These are phyloP conservation scores for Dromaius novaehollandiae DNA, from an alignment of 2,113 vertebrate species.

Conservation along the genomic window DNA sequence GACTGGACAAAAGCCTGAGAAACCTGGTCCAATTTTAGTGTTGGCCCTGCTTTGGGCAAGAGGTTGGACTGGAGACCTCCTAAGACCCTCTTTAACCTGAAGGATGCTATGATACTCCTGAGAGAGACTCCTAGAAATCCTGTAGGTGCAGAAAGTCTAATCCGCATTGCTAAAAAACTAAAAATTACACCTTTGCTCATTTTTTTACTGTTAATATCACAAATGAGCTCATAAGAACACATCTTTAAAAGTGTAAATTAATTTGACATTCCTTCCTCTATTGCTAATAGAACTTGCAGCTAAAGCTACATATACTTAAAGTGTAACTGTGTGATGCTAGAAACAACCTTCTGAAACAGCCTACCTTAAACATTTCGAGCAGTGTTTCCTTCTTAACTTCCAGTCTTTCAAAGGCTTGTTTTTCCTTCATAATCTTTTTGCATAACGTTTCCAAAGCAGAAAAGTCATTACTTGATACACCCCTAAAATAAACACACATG, in stretches of 20 bases:
- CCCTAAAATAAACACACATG: constrained; percentile 72
- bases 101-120: background rate
- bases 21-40: background rate
- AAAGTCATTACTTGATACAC: constrained; percentile 98
- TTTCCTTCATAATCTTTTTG: constrained; percentile 99
- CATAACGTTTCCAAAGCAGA: constrained; percentile 90
- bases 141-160: background rate
- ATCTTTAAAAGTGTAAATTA: background rate
- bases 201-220: background rate
- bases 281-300: background rate
- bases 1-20: background rate
- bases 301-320: background rate
- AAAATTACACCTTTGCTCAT: background rate
- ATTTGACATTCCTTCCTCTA: background rate
- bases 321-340: fast-evolving
- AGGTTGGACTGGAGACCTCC: background rate
- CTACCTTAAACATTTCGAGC: constrained; percentile 98
- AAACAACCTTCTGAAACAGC: background rate
- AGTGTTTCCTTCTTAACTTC: constrained; percentile 98
- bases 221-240: background rate
- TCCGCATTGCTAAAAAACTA: background rate
- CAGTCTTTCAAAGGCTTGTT: constrained; percentile 94
- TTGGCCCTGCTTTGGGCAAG: background rate
- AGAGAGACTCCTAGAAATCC: background rate
- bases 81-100: background rate